Evolutionary conservation across 1,140 invertebrate genomes (phyloP), one percentile per base, ranked within the genome.

Genomic region (Agrypnia vestita): DNA sequence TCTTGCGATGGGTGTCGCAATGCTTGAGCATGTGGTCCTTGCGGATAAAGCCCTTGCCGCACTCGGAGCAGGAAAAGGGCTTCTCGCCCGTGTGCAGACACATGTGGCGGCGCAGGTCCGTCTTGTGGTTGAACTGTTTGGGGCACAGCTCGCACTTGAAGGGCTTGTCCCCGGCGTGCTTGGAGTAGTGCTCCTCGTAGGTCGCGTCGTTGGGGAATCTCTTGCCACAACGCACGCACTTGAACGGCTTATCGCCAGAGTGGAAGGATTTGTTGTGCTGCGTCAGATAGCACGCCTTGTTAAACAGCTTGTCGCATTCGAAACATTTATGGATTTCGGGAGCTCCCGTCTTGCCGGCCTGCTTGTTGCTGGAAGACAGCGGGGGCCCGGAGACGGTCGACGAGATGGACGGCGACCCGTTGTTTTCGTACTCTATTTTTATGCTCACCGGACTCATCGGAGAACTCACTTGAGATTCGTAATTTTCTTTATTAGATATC

Each of bases 11-110:
- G 21, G 96, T 98, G 74, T 96, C 94, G 73, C 92, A 90, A 88
- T 98, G 97, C 87, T 98, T 98, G 76, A 96, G 92, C 95, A 98
- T 96, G 87, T 98, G 97, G 87, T 98, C 97, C 86, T 97, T 97
- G 69, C 97, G 92, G 82, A 96, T 97, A 87, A 98, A 98, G 21
- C 96, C 95, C 88, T 98, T 98, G 59, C 92, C 92, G 86, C 96
- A 97, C 47, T 91, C 91, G 74, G 92, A 90, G 89, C 96, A 98
- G 61, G 92, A 89, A 86, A 94, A 97, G 12, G 96, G 96, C 85
- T 96, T 96, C 82, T 93, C 90, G 11, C 93, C 95, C 76, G 93
- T 95, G 87, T 98, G 96, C 56, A 96, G 92, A 84, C 95, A 96
- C 89, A 95, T 93, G 86, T 98, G 97, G 55, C 97, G 91, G 17